Base-by-base conservation (phyloP, 2,113 vertebrate species). In the Crotophaga sulcirostris region DNA sequence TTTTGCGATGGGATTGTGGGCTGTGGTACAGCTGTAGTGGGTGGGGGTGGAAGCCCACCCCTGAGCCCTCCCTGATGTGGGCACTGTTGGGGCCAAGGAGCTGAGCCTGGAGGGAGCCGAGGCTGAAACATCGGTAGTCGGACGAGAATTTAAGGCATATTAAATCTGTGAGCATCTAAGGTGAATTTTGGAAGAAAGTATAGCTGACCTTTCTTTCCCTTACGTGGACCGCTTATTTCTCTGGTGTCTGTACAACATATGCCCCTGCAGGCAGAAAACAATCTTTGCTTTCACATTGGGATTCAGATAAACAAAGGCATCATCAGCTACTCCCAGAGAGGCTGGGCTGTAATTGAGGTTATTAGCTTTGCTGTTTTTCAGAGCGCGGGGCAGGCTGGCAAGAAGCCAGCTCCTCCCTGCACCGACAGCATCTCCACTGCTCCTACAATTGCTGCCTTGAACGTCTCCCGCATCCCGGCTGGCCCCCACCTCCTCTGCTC, bases 341-440 rank as follows among this genome's bases (percentile, higher is more conserved):
- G 67, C 66, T 36, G 81, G 90, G 82, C 79, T 96, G 83, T 96
- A 97, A 97, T 95, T 95, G 97, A 97, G 92, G 97, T 96, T 89
- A 97, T 97, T 96, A 97, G 74, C 90, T 91, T 47, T 58, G 89
- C 92, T 67, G 4, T 91, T 95, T 92, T 58, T 47, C 88, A 89
- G 93, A 67, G 60, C 7, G 9, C 2, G 21, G 79, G 78, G 75
- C 26, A 34, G 72, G 70, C 87, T 97, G 96, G 96, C 94, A 58
- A 38, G 67, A 7, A 68, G 73, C 96, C 67, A 77, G 73, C 9
- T n/a, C 55, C 75, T 68, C 23, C 64, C 28, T 42, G 40, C 0
- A 33, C 94, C 5, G 0, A 7, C 78, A 82, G 87, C 83, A 33
- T 89, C 84, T 91, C 69, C 0, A 2, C 69, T 54, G 84, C 49